Evolutionary conservation across 1,140 invertebrate species (phyloP), one percentile per base, ranked within the genome.

Genomic region (Atta colombica): DNA sequence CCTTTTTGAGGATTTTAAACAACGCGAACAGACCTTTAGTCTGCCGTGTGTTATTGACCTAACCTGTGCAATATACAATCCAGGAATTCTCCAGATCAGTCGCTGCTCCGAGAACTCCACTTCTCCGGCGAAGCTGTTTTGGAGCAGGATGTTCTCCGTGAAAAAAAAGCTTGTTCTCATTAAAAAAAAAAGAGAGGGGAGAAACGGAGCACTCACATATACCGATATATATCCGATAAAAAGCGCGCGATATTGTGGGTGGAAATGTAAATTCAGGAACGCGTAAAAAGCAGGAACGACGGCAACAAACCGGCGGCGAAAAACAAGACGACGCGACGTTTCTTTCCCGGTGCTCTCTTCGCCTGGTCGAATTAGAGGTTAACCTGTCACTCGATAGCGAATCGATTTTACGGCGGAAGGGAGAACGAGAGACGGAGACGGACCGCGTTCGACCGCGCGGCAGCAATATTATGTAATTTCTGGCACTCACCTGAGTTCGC

Each of bases 381-480:
- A 93, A 92, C 87, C 89, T 92, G 92, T 93, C 92, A 93, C 77
- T 92, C 87, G 74, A 81, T 85, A 87, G 85, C 87, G 87, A 85
- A 93, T 93, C 91, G 88, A 93, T 91, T 87, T 66, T 90, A 86
- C 84, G 87, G 53, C 18, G 14, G 53, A 7, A 45, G 49, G n/a
- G 66, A 31, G 45, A 25, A 5, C 10, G 45, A 25, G 39, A 53
- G 25, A 3, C 3, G 65, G 35, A 45, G 55, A 12, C 45, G 12
- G 53, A 28, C 49, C 68, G 35, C 21, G 10, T 66, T 28, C 60
- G 63, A 85, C 49, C 35, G 21, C 53, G 51, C 60, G 39, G 31
- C 84, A 72, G 28, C 18, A 39, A 69, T 53, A 91, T 91, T 90
- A 91, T 80, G 85, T 91, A 91, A 91, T 89, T 88, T 77, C 14